Evolutionary conservation across 2,888 invertebrate genomes (phyloP), one percentile per base, ranked within the genome.

Genomic region (Mythimna vitellina): DNA sequence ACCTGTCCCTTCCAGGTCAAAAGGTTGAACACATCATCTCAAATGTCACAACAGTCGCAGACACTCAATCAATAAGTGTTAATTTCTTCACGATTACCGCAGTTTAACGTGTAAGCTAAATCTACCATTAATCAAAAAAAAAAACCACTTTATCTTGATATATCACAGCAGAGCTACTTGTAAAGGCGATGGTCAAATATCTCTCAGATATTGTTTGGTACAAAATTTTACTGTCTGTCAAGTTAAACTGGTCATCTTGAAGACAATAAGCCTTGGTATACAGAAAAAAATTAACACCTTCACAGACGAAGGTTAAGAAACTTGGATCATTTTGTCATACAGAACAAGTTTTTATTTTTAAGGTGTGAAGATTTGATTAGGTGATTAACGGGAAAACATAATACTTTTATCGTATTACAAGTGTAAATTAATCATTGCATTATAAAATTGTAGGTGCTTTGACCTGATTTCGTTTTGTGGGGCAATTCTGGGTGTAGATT

Each of bases 251-350:
- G 70, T 22, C 6, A n/a, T 25, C 75, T 71, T 76, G 87, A 83
- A 72, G 60, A 69, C 70, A 80, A 69, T 56, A 57, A 88, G 82
- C 93, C 93, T 94, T 94, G 93, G 85, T 82, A 86, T 87, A 88
- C 87, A 86, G 88, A 91, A 87, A 91, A 88, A 86, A 93, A 93
- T 94, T 94, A 94, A 90, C 93, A 92, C 93, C 91, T 94, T 80
- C 58, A 1, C 49, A 22, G 20, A 42, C 14, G 75, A 85, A 85
- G 81, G 83, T 60, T 78, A 51, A 35, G 65, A 69, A 87, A 89
- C 66, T 66, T 65, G 64, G n/a, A 71, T 70, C n/a, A 46, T 67
- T 70, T 70, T 76, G 80, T 76, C 76, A 62, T 32, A 70, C 46
- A 20, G 42, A 65, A 60, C 46, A 32, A 86, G 76, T n/a, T 76